Evolutionary conservation across 2,797 vertebrate genomes (phyloP).

Genomic region (Cirrhinus molitorella): DNA sequence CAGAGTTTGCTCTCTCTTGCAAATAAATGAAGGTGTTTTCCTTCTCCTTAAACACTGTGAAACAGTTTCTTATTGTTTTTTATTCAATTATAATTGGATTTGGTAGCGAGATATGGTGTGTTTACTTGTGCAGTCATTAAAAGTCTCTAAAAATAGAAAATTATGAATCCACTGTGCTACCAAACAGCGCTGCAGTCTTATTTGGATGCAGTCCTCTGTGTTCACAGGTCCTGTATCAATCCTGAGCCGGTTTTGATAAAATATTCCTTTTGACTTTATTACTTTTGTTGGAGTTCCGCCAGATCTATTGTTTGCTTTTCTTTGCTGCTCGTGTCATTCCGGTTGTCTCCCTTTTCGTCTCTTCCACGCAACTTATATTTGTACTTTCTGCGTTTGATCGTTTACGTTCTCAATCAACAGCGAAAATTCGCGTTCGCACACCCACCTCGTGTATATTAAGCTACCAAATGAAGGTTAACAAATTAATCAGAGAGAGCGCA

Average conservation of each 20-base stretch:
- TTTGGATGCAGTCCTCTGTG: conserved; percentile 70
- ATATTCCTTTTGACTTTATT: conserved; percentile 79
- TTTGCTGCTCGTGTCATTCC: conserved; percentile 54
- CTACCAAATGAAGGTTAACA: conserved; percentile 70
- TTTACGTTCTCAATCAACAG: conserved; percentile 80
- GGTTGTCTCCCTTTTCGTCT: conserved; percentile 67
- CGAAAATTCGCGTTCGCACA: conserved; percentile 49
- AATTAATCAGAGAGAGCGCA: conserved; percentile 76
- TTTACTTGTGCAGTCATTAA: conserved; percentile 82
- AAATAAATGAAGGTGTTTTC: conserved; percentile 79
- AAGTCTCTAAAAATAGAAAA: conserved; percentile 84
- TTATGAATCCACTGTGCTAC: conserved; percentile 79
- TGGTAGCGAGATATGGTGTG: conserved; percentile 69
- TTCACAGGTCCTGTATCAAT: conserved; percentile 70
- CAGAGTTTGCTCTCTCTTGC: conserved; percentile 58
- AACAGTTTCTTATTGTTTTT: conserved; percentile 67
- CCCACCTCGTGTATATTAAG: conserved; percentile 56
- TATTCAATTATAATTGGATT: conserved; percentile 84
- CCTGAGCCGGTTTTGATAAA: conserved; percentile 75
- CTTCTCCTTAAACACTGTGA: conserved; percentile 65
- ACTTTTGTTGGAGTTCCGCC: conserved; percentile 73
- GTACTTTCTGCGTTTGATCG: conserved; percentile 77
- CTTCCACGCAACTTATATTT: conserved; percentile 75
- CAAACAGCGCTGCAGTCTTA: conserved; percentile 73
- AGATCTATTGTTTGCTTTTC: conserved; percentile 78